phyloP scores from a whole-genome alignment of 1,140 invertebrate species.

The Danaus melanippus region DNA sequence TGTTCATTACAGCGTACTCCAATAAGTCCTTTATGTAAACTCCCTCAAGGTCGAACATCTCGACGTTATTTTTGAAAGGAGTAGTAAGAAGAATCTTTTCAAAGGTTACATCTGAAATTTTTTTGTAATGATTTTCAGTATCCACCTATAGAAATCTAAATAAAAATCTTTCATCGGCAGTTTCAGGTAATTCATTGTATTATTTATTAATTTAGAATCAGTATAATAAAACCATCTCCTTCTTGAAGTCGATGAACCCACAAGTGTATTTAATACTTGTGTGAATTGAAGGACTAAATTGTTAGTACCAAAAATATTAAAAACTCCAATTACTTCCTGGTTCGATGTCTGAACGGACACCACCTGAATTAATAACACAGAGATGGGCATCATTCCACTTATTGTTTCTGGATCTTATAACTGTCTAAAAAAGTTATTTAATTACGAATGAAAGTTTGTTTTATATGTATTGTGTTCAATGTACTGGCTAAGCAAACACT shows the following conservation, averaged over 20 bases:
- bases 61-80: constrained; percentile 82
- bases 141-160: too few species aligned
- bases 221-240: too few species aligned
- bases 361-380: constrained; percentile 80
- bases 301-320: background rate
- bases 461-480: too few species aligned
- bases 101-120: constrained; percentile 74
- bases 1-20: constrained; percentile 72
- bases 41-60: constrained; percentile 78
- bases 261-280: too few species aligned
- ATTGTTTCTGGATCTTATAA: constrained; percentile 48
- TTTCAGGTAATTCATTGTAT: too few species aligned
- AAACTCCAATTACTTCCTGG: constrained; percentile 57
- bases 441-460: background rate
- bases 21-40: constrained; percentile 75
- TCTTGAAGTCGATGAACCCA: too few species aligned
- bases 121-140: background rate
- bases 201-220: too few species aligned
- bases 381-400: constrained; percentile 81
- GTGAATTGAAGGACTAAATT: background rate
- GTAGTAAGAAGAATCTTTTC: constrained; percentile 76
- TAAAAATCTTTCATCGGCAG: too few species aligned
- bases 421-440: constrained; percentile 25
- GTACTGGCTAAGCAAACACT: too few species aligned
- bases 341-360: constrained; percentile 75